Evolutionary conservation across 2,113 vertebrate genomes (phyloP).

Genomic region (Cynocephalus volans): DNA sequence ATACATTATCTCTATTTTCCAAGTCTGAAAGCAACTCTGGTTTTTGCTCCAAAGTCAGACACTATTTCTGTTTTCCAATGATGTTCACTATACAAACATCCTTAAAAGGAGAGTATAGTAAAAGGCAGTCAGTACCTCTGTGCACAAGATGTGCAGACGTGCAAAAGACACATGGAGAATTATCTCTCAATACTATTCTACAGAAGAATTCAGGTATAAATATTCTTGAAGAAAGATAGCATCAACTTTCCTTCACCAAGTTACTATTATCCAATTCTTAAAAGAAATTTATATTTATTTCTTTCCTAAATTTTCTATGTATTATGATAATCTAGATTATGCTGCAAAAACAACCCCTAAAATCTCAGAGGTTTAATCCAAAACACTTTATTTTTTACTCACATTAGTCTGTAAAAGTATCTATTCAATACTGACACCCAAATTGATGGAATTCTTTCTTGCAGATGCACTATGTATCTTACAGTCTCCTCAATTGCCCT

Average conservation of each 20-base stretch:
- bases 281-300: constrained; percentile 30
- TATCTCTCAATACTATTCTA: neutral
- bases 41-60: neutral
- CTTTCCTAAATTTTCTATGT: neutral
- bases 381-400: neutral
- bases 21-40: neutral
- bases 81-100: neutral
- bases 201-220: neutral
- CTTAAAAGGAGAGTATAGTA: constrained; percentile 8
- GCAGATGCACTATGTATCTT: neutral
- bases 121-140: neutral
- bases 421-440: neutral
- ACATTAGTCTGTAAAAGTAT: neutral
- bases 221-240: constrained; percentile 6
- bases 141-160: neutral
- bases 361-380: neutral
- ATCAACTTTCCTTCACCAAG: constrained; percentile 7
- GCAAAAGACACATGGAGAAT: neutral
- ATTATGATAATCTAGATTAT: neutral
- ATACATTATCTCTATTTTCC: neutral
- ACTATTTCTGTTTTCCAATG: neutral
- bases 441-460: neutral
- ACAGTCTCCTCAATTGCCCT: neutral
- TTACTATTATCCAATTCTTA: neutral
- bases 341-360: neutral